phyloP scores from a whole-genome alignment of 2,888 invertebrate species.

The Cantharis nigra region DNA sequence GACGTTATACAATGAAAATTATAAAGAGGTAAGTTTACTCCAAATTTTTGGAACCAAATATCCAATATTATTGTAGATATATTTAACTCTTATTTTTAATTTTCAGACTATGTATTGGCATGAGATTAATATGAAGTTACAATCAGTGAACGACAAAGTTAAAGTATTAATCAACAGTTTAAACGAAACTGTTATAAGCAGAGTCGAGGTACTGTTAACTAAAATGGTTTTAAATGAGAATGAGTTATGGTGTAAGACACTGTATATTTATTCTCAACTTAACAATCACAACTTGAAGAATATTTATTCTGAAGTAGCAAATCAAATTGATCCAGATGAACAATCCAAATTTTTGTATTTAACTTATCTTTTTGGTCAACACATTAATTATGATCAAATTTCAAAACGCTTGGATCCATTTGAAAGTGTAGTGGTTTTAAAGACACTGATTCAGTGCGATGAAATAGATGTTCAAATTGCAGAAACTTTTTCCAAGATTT shows the following conservation, averaged over 20 bases:
- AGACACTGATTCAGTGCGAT: constrained; percentile 41
- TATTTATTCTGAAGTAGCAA: constrained; percentile 36
- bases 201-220: constrained; percentile 38
- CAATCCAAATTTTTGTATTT: constrained; percentile 41
- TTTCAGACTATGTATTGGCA: constrained; percentile 51
- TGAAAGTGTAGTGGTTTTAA: constrained; percentile 42
- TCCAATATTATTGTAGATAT: too few relatives aligned
- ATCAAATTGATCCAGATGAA: constrained; percentile 21
- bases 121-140: constrained; percentile 41
- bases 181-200: constrained; percentile 35
- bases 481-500: constrained; percentile 44
- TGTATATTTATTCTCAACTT: constrained; percentile 40
- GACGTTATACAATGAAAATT: constrained; percentile 51
- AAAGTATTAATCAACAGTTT: constrained; percentile 39
- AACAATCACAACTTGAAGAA: constrained; percentile 19
- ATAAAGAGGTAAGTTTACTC: constrained; percentile 52
- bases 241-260: constrained; percentile 44
- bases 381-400: constrained; percentile 40
- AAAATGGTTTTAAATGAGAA: constrained; percentile 35
- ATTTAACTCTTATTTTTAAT: constrained; percentile 10
- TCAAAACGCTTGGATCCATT: constrained; percentile 34
- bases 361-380: constrained; percentile 45
- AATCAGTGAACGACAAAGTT: constrained; percentile 43
- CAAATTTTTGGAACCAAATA: too few relatives aligned
- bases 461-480: constrained; percentile 50